Base-by-base conservation (phyloP, 1,140 invertebrate genomes). In the Oncopeltus fasciatus region DNA sequence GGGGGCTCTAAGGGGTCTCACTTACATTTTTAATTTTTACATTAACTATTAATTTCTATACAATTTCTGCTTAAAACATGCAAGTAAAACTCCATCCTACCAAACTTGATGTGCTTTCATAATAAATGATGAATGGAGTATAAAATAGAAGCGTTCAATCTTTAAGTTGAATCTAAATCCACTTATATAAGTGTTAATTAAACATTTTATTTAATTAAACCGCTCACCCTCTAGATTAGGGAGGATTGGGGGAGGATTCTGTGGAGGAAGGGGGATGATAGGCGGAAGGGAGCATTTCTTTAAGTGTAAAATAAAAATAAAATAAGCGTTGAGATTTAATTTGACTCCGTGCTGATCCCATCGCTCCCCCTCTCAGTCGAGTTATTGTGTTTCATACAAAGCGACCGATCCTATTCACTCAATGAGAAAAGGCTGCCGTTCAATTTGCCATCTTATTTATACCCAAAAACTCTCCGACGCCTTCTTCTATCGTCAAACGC, bases 271-370 rank as follows among this genome's bases (percentile, higher is more conserved):
- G 21, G 44, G 11, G 12, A 1, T 3, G 21, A 20, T 20, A 9
- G n/a, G 21, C 9, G 3, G 9, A 46, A 46, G 21, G n/a, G n/a
- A 46, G n/a, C n/a, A 53, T 24, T 53, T 53, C 49, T 53, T 53
- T 18, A 53, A 53, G 21, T 27, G 20, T 4, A 26, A 53, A 53
- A 53, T 53, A 26, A 53, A 53, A 53, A 53, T 53, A 2, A 53
- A 53, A 53, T 53, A 53, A 53, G 49, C 49, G 5, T 53, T 53
- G 49, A 53, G 49, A 53, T 53, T 53, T 53, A 53, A 53, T 53
- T 53, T 53, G 49, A 38, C 5, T 38, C 14, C 5, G 31, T 5
- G 14, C 31, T 38, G 31, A 53, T 53, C 18, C 49, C 49, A n/a
- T 53, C 2, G 49, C 1, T 14, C 21, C 2, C 44, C 14, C 26